Evolutionary conservation across 2,888 invertebrate species (phyloP).

Genomic region (Patella ulyssiponensis): DNA sequence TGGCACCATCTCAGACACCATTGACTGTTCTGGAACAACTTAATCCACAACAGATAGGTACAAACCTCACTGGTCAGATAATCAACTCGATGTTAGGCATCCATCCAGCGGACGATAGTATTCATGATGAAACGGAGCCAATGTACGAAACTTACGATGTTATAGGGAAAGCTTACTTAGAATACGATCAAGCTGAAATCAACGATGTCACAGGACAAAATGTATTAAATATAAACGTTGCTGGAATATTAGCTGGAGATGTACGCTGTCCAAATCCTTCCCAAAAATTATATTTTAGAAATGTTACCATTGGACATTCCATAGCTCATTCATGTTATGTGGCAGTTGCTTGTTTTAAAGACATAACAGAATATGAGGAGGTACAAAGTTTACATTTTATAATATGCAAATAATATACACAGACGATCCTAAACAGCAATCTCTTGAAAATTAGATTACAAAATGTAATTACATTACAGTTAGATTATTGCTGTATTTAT

Average conservation of each 20-base stretch:
- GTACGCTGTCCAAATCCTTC: constrained; percentile 6
- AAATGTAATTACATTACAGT: no score
- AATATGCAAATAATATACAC: no score
- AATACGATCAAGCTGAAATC: not conserved
- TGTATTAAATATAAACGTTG: not conserved
- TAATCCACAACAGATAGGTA: not conserved
- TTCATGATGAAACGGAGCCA: not conserved
- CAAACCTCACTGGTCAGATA: not conserved
- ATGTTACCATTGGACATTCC: not conserved
- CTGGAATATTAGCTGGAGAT: not conserved
- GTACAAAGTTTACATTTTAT: not conserved
- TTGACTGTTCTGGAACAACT: not conserved
- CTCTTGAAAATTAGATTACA: no score
- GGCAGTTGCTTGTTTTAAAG: not conserved
- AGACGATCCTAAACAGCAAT: no score
- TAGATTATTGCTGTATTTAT: no score
- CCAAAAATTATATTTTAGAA: not conserved
- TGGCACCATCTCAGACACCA: not conserved
- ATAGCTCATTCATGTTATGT: not conserved
- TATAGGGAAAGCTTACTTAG: not conserved
- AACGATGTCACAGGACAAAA: not conserved
- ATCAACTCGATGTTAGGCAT: no score
- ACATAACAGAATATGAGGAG: not conserved
- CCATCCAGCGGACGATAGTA: not conserved
- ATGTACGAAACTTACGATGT: not conserved